These are phyloP conservation scores for Falco punctatus DNA, from an alignment of 2,113 vertebrate genomes.

Conservation along the genomic window DNA sequence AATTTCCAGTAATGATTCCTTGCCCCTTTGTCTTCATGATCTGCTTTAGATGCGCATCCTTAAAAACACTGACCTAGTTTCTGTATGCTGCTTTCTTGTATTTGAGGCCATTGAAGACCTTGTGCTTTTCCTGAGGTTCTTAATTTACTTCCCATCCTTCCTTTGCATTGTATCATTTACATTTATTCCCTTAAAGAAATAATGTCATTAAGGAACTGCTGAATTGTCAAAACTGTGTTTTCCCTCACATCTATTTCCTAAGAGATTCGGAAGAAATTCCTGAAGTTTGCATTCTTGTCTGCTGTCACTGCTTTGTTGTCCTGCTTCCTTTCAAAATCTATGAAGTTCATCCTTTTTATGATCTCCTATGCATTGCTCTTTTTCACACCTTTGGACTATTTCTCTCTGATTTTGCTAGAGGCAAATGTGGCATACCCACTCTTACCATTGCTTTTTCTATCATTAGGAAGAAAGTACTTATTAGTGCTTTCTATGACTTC, in stretches of 20 bases:
- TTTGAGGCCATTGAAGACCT: background rate
- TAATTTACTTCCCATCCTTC: background rate
- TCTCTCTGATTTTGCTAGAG: background rate
- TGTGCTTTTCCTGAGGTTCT: background rate
- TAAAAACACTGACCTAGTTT: background rate
- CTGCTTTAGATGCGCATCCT: background rate
- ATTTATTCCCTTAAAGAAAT: background rate
- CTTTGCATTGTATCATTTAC: background rate
- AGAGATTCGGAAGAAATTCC: background rate
- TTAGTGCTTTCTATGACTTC: background rate
- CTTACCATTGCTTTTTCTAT: background rate
- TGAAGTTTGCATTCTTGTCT: background rate
- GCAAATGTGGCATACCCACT: background rate
- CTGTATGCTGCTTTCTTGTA: background rate
- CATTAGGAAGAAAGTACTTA: background rate
- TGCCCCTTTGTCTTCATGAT: background rate
- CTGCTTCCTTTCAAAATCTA: background rate
- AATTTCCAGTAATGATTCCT: background rate
- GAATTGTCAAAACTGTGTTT: background rate
- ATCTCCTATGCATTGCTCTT: background rate
- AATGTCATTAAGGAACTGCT: background rate
- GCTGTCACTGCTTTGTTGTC: background rate
- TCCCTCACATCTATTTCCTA: background rate
- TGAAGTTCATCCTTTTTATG: background rate
- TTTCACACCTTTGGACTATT: background rate